These are phyloP conservation scores for Camponotus pennsylvanicus DNA, from an alignment of 1,140 invertebrate species.

Conservation along the genomic window DNA sequence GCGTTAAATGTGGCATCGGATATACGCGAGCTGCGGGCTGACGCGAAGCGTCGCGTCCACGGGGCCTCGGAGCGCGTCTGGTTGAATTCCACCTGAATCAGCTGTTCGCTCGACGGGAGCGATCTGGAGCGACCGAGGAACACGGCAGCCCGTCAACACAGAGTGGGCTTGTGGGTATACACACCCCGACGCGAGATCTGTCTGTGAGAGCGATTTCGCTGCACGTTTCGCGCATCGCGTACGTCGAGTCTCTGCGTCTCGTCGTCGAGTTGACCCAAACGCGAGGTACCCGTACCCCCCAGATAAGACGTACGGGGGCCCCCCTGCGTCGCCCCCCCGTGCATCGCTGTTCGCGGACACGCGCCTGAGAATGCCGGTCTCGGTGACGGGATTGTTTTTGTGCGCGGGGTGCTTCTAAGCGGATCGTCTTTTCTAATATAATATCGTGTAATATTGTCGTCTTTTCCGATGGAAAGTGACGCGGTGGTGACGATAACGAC, in stretches of 20 bases:
- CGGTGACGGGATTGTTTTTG: constrained; percentile 69
- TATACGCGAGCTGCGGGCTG: constrained; percentile 67
- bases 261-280: background rate
- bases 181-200: constrained; percentile 77
- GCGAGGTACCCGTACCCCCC: background rate
- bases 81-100: constrained; percentile 57
- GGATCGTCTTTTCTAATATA: too few species aligned
- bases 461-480: constrained; percentile 18
- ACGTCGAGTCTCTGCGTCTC: background rate
- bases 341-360: constrained; percentile 27
- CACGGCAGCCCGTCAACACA: constrained; percentile 77
- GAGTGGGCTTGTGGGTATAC: constrained; percentile 78
- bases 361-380: constrained; percentile 67
- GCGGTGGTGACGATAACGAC: background rate
- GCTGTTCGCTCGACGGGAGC: constrained; percentile 42
- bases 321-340: background rate
- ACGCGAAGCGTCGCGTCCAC: constrained; percentile 77
- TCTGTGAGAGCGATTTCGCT: constrained; percentile 49
- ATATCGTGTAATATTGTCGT: background rate
- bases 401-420: constrained; percentile 55
- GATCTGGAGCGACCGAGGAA: constrained; percentile 54
- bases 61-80: constrained; percentile 71
- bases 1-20: constrained; percentile 75
- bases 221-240: background rate
- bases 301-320: background rate